phyloP scores from a whole-genome alignment of 2,888 invertebrate genomes.

The Cryptocephalus moraei region DNA sequence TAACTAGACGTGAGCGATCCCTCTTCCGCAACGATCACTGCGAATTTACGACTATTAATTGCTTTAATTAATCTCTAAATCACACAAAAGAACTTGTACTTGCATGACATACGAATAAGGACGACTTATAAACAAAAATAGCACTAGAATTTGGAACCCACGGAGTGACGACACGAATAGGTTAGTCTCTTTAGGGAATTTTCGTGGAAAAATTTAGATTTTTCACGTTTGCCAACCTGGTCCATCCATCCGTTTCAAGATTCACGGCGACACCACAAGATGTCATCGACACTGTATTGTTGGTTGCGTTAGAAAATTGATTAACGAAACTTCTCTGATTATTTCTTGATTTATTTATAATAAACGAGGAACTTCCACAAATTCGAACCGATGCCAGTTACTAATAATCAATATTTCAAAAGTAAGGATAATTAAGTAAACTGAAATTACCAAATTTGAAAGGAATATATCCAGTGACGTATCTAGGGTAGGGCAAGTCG shows the following conservation, averaged over 20 bases:
- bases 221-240: neutral
- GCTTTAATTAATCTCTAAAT: conserved; percentile 22
- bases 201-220: neutral
- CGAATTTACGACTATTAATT: conserved; percentile 19
- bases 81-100: conserved; percentile 32
- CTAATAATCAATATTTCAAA: too few relatives aligned
- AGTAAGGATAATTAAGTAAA: too few relatives aligned
- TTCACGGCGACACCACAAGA: neutral
- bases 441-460: too few relatives aligned
- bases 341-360: too few relatives aligned
- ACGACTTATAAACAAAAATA: conserved; percentile 30
- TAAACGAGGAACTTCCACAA: too few relatives aligned
- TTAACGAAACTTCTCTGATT: too few relatives aligned
- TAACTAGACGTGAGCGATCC: conserved; percentile 14
- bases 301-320: too few relatives aligned
- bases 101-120: conserved; percentile 32
- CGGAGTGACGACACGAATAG: conserved; percentile 9
- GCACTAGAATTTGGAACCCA: conserved; percentile 23
- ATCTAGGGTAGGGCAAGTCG: too few relatives aligned
- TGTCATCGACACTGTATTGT: neutral
- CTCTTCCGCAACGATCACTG: conserved; percentile 17
- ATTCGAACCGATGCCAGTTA: too few relatives aligned
- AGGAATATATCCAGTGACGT: too few relatives aligned
- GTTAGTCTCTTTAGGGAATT: conserved; percentile 1
- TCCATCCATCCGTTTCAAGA: neutral